phyloP scores from a whole-genome alignment of 2,888 invertebrate genomes.

The Coremacera marginata region DNA sequence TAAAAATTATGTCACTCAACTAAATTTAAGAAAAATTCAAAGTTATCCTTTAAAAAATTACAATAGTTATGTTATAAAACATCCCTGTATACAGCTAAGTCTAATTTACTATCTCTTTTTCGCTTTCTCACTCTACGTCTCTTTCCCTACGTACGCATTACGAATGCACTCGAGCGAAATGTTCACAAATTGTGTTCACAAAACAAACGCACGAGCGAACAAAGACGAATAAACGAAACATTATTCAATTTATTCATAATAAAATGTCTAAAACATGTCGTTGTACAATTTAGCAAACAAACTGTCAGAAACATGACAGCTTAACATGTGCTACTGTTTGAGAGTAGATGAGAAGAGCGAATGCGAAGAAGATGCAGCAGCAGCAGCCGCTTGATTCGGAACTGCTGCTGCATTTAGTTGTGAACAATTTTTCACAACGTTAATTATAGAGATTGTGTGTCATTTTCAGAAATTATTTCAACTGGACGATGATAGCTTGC shows the following conservation, averaged over 20 bases:
- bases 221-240: slow-evolving; percentile 27
- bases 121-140: not conserved
- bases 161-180: slow-evolving; percentile 36
- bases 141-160: not conserved
- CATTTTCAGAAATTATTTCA: not conserved
- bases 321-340: slow-evolving; percentile 48
- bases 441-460: not conserved
- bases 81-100: not conserved
- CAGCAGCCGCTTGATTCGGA: not conserved
- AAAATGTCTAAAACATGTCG: slow-evolving; percentile 62
- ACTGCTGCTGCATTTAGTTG: slow-evolving; percentile 1
- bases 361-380: not conserved
- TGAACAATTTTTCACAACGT: not conserved
- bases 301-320: slow-evolving; percentile 65
- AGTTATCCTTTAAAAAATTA: no score
- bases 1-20: no score
- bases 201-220: slow-evolving; percentile 33
- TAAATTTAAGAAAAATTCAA: no score
- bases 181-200: slow-evolving; percentile 31
- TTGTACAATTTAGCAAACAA: slow-evolving; percentile 64
- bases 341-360: not conserved
- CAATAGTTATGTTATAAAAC: not conserved
- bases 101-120: not conserved
- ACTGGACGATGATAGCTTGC: slow-evolving; percentile 4
- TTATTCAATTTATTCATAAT: slow-evolving; percentile 51